Base-by-base conservation (phyloP, 2,797 vertebrate genomes). In the Xenops minutus region DNA sequence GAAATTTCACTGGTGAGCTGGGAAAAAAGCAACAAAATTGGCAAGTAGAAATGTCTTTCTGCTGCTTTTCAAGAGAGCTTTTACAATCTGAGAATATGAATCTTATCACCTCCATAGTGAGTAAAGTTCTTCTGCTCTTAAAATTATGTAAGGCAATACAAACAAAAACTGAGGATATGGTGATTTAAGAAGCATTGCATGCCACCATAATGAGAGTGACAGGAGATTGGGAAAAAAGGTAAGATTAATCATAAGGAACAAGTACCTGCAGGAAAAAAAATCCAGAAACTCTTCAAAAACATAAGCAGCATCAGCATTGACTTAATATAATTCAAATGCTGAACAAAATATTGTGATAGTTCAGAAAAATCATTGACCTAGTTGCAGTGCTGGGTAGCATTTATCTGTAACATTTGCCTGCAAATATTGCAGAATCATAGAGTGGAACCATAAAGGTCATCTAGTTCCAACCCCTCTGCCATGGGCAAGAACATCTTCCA, bases 371-470 rank as follows among this genome's bases (percentile, higher is more conserved):
- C 2, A 9, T 22, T 67, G 16, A 29, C 7, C 81, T 62, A 48
- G 12, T 67, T 59, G 26, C 1, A 11, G 10, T 21, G n/a, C 24
- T 74, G 63, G 17, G 15, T 64, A 49, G 27, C 12, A 71, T 36
- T 49, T 77, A 26, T 41, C 24, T 49, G 2, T 55, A 85, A 43
- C 2, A 5, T 26, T 81, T 1, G 2, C 20, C 34, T 74, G 30
- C 10, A 87, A 82, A 80, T 71, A 63, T 26, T 5, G 34, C n/a
- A 64, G 51, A 63, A 30, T 39, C 44, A 14, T 16, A 14, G 30
- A 52, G 23, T 6, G 21, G 21, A 71, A 89, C 44, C 3, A 1
- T 23, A 58, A 23, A 52, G 6, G 6, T 66, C 1, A 0, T 20
- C 14, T 32, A 14, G 26, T 20, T 78, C n/a, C 66, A 46, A 14